Evolutionary conservation across 92 coral and sea anemone genomes (phyloP).

Genomic region (Palythoa grandis): DNA sequence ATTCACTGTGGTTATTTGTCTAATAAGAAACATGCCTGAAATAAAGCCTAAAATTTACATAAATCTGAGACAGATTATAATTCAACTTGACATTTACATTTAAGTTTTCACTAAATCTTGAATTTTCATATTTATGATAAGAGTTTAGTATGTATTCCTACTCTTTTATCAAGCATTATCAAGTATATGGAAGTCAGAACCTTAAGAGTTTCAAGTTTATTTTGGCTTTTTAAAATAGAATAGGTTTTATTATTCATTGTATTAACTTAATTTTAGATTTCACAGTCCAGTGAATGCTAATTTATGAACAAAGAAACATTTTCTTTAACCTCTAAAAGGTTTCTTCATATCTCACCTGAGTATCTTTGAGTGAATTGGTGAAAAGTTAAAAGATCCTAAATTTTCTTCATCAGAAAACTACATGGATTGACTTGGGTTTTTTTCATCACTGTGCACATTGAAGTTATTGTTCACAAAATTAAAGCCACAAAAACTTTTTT

Average conservation of each 20-base stretch:
- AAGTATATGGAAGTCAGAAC: neutral
- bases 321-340: neutral
- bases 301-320: neutral
- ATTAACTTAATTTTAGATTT: slow-evolving; percentile 6
- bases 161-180: neutral
- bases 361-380: neutral
- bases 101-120: neutral
- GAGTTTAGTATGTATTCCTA: neutral
- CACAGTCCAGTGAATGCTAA: slow-evolving; percentile 23
- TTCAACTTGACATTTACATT: neutral
- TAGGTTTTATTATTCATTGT: neutral
- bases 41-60: slow-evolving; percentile 21
- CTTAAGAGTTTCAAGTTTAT: neutral
- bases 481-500: neutral
- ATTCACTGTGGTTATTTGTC: neutral
- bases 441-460: neutral
- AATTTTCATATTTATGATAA: neutral
- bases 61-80: slow-evolving; percentile 4
- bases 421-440: neutral
- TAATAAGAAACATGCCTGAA: neutral
- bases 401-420: neutral
- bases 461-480: neutral
- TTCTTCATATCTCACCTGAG: neutral
- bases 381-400: neutral
- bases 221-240: neutral